Evolutionary conservation across 2,113 vertebrate species (phyloP), one percentile per base, ranked within the genome.

Genomic region (Neolamprologus hecqui): DNA sequence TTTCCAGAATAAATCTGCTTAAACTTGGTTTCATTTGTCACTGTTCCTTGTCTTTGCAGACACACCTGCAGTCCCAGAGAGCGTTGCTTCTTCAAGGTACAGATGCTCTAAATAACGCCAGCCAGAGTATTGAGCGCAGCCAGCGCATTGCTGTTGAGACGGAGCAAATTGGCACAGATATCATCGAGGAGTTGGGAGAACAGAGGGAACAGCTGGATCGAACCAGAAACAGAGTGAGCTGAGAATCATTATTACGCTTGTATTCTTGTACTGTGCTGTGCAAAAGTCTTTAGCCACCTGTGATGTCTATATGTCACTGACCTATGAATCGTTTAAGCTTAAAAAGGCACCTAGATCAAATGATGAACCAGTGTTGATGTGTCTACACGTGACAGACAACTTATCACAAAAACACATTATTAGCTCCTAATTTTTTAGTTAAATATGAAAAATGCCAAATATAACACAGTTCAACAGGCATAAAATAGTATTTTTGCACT

Each of bases 121-220:
- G 92, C 3, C 96, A 98, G 93, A 99, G 99, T 85, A 97, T 99
- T 4, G 97, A 98, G 33, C 97, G 98, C 26, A 99, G 98, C 5
- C 98, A 99, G 33, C 96, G 96, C 15, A 96, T 99, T 26, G 98
- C 99, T 3, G 96, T 94, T 0, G 98, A 99, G 86, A 98, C 98
- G 0, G 98, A 99, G 54, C 97, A 98, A 83, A 97, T 99, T 7
- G 99, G 98, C 81, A 97, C 96, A 0, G 97, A 99, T 11, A 98
- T 99, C 63, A 99, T 99, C 2, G 98, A 99, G 88, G 98, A 99
- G 49, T 97, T 99, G 0, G 98, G 99, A 13, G 98, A 97, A 37
- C 98, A 99, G 92, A 94, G 98, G 68, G 99, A 99, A 7, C 98
- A 99, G 47, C 95, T 99, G 94, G 98, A 99, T 63, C 97, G 98